A percentile compares a stretch with the other conserved stretches of the same genome.
phyloP scores from a whole-genome alignment of 2,888 invertebrate species.

The Catocala sponsa region DNA sequence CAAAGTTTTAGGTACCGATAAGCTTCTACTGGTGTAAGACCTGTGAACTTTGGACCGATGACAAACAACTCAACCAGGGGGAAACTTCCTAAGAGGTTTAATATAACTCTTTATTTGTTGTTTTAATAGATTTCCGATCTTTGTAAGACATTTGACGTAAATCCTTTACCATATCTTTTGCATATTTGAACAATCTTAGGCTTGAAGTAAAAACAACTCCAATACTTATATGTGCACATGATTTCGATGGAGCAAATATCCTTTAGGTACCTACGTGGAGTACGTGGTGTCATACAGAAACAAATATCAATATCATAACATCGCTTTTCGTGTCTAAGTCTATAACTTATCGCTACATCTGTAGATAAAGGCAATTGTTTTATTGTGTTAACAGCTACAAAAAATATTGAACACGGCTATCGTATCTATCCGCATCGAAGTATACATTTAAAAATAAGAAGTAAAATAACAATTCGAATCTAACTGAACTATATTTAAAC shows the following conservation, averaged over 20 bases:
- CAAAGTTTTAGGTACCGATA: conserved; percentile 47
- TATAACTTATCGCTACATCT: conserved; percentile 27
- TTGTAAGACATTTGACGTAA: conserved; percentile 29
- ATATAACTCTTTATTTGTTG: conserved; percentile 45
- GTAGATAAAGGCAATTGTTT: conserved; percentile 26
- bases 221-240: neutral
- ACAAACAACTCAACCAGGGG: conserved; percentile 46
- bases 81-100: conserved; percentile 50
- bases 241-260: conserved; percentile 4
- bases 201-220: conserved; percentile 22
- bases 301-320: neutral
- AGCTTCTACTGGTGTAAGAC: conserved; percentile 37
- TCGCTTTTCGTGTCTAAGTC: conserved; percentile 18
- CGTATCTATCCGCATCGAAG: conserved; percentile 18
- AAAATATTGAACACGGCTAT: conserved; percentile 14
- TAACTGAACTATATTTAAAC: conserved; percentile 13
- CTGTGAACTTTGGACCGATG: conserved; percentile 45
- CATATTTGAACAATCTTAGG: conserved; percentile 31
- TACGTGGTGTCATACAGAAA: neutral
- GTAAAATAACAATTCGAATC: conserved; percentile 26
- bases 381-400: conserved; percentile 25
- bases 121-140: conserved; percentile 44
- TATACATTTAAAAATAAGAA: conserved; percentile 19
- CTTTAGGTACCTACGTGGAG: neutral
- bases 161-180: conserved; percentile 34